A percentile compares a stretch with the other conserved stretches of the same genome.
These are phyloP conservation scores for Nemopilema nomurai DNA, from an alignment of 30 jellyfish, hydroid and myxozoan species.

Conservation along the genomic window DNA sequence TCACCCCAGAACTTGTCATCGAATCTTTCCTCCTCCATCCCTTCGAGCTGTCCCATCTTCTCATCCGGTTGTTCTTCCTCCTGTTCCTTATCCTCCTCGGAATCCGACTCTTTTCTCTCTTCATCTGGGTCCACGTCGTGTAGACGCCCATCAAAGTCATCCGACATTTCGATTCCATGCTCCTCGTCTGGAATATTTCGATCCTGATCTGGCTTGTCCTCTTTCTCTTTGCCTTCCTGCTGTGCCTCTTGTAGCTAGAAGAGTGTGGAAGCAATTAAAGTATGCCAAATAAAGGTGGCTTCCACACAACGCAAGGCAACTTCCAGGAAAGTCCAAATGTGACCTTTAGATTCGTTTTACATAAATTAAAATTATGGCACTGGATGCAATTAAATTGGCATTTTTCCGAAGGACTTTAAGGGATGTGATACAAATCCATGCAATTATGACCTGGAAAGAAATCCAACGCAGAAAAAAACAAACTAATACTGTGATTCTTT, in stretches of 20 bases:
- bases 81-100: slow-evolving; percentile 53
- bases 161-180: slow-evolving; percentile 98
- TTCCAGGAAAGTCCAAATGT: no score
- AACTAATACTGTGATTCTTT: no score
- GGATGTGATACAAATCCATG: not conserved
- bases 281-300: no score
- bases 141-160: slow-evolving; percentile 90
- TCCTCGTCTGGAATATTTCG: slow-evolving; percentile 78
- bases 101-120: slow-evolving; percentile 35
- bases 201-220: slow-evolving; percentile 61
- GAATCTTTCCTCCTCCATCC: slow-evolving; percentile 67
- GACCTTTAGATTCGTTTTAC: no score
- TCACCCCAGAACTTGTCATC: slow-evolving; percentile 97
- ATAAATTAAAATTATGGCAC: no score
- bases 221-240: slow-evolving; percentile 74
- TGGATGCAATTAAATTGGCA: not conserved
- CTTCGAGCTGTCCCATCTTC: slow-evolving; percentile 87
- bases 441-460: no score
- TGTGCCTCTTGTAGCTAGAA: slow-evolving; percentile 83
- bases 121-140: slow-evolving; percentile 93
- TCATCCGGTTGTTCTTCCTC: slow-evolving; percentile 82
- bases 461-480: no score
- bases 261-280: no score
- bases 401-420: not conserved
- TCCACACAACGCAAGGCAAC: no score